Percentiles rank a stretch among this genome's conserved stretches.
phyloP scores from a whole-genome alignment of 1,140 invertebrate genomes.

The Orius laevigatus region DNA sequence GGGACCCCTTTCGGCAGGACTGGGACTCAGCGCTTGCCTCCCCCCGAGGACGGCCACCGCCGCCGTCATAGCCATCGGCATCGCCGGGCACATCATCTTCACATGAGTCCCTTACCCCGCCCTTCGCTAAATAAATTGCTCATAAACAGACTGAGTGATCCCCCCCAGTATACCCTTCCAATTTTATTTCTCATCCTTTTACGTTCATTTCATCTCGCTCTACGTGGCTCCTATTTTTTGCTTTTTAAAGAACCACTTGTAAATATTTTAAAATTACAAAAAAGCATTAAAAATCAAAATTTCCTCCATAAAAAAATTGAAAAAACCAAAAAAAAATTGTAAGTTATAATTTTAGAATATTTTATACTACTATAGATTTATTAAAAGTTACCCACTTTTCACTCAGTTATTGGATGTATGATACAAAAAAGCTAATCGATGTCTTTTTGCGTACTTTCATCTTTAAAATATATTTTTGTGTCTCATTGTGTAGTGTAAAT shows the following conservation, averaged over 20 bases:
- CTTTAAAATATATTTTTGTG: constrained; percentile 17
- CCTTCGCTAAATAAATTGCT: constrained; percentile 3
- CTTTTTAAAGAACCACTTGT: constrained; percentile 5
- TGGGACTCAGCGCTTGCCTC: constrained; percentile 29
- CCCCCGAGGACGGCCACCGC: constrained; percentile 18
- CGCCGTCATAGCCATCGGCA: constrained; percentile 14
- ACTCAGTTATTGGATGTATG: constrained; percentile 15
- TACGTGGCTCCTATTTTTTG: neutral
- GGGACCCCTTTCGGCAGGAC: constrained; percentile 31
- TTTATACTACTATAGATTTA: constrained; percentile 15
- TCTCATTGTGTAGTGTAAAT: constrained; percentile 2
- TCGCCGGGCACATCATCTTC: constrained; percentile 16
- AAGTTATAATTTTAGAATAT: constrained; percentile 14
- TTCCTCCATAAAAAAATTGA: constrained; percentile 1
- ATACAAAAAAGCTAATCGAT: too few species aligned
- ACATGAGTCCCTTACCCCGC: constrained; percentile 16
- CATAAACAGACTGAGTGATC: constrained; percentile 9
- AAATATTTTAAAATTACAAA: constrained; percentile 4
- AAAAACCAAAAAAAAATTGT: constrained; percentile 13
- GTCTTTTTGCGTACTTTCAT: constrained; percentile 14
- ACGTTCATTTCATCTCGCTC: neutral
- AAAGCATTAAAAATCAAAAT: constrained; percentile 10
- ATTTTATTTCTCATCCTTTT: neutral
- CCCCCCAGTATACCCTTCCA: neutral
- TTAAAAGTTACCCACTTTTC: constrained; percentile 4